Base-by-base conservation (phyloP, 1,140 invertebrate genomes). In the Aphaenogaster floridana region DNA sequence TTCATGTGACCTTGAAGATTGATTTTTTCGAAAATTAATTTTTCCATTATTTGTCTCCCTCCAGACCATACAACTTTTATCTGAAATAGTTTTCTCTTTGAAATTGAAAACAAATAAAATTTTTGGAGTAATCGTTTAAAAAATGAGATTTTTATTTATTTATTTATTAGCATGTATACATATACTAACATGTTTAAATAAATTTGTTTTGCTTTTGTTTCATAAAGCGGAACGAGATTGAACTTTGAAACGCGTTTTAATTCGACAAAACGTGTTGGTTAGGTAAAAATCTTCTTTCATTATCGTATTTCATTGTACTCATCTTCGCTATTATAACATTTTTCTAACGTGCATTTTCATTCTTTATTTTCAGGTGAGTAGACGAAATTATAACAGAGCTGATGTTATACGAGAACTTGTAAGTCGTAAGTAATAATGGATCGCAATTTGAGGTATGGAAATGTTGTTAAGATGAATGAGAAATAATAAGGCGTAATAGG, bases 401-500 rank as follows among this genome's bases (percentile, higher is more conserved):
- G 71, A 54, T 64, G 59, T 78, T 76, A 45, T 39, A 8, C 68
- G 45, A 11, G 2, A 77, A 50, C 36, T 79, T 36, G 13, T 52
- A 79, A 54, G 59, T 64, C 15, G 34, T 86, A 79, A 86, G 59
- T 79, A 83, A 74, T 84, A 84, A 84, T 84, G 42, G 69, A 76
- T 84, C 42, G 69, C 54, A 61, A 76, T 84, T 83, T 84, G 17
- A 42, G 13, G 11, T 74, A 76, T 84, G 69, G 80, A 84, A 84
- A 84, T 84, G 54, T 74, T 76, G 80, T 84, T 84, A 61, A 84
- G 54, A 84, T 84, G 54, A 76, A 76, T 84, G 80, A 61, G 34
- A 76, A 76, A 84, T 84, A 84, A 84, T 61, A 76, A 84, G 74
- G 9, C 36, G 61, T 86, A 86, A 86, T 86, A 79, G 63, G 74